Conservation (phyloP, 2,113 vertebrate species). For the Drymodes brunneopygia region DNA sequence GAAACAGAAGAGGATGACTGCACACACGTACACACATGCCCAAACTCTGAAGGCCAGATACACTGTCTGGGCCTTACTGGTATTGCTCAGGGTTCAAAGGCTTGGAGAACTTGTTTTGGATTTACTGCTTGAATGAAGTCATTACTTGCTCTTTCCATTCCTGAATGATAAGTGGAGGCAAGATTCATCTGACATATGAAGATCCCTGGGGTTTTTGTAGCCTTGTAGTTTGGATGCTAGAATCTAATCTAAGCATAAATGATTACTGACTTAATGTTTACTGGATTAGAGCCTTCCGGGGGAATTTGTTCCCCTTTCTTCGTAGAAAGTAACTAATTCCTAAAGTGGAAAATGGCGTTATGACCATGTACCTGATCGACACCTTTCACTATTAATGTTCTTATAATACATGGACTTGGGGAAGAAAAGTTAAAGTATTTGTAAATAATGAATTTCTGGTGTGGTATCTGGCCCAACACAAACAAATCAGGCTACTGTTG, state of each 20-base stretch:
- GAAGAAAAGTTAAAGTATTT: neutral
- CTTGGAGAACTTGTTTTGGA: neutral
- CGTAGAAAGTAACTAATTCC: neutral
- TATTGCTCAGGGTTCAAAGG: neutral
- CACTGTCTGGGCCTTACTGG: neutral
- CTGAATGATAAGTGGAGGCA: neutral
- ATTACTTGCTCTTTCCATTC: conserved; percentile 9
- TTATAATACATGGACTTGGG: neutral
- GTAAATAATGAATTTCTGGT: neutral
- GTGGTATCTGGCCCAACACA: neutral
- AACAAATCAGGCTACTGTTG: neutral
- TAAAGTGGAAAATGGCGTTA: neutral
- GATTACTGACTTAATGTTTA: neutral
- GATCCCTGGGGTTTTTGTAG: neutral
- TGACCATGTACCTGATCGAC: neutral
- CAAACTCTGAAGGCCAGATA: neutral
- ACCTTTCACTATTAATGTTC: neutral
- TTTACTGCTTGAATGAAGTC: conserved; percentile 4
- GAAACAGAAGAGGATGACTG: neutral
- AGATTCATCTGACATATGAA: conserved; percentile 8
- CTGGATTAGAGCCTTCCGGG: neutral
- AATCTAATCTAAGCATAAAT: neutral
- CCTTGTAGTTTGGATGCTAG: neutral
- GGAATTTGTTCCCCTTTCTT: neutral
- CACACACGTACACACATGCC: neutral